These are phyloP conservation scores for Phenganax stokvisi DNA, from an alignment of 92 coral and sea anemone species.

Conservation along the genomic window DNA sequence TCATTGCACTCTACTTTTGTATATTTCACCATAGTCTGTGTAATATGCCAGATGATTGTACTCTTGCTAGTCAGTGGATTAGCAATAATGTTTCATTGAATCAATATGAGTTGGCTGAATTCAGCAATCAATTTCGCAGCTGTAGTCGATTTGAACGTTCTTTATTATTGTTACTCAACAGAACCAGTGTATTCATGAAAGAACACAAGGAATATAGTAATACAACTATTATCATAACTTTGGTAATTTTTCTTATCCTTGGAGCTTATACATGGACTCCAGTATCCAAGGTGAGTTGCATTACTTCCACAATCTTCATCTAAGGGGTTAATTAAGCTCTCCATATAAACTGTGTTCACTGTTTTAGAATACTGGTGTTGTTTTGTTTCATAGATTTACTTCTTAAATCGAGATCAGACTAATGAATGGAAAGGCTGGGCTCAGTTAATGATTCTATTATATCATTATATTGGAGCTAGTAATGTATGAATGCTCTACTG, in stretches of 20 bases:
- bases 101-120: no score
- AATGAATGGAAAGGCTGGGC: slow-evolving; percentile 98
- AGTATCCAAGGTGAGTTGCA: slow-evolving; percentile 55
- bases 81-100: no score
- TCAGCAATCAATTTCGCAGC: neutral
- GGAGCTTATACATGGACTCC: slow-evolving; percentile 91
- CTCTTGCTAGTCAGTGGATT: no score
- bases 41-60: neutral
- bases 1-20: no score
- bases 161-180: slow-evolving; percentile 28
- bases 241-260: slow-evolving; percentile 59
- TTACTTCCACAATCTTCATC: neutral
- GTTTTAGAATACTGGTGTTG: no score
- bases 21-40: neutral
- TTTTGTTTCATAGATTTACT: slow-evolving; percentile 44
- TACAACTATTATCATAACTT: slow-evolving; percentile 52
- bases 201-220: slow-evolving; percentile 87
- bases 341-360: no score
- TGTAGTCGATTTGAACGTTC: neutral
- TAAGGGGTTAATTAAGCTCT: no score
- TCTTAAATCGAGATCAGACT: slow-evolving; percentile 80
- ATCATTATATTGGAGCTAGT: slow-evolving; percentile 91
- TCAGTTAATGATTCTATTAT: slow-evolving; percentile 73
- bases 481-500: slow-evolving; percentile 45
- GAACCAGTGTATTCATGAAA: slow-evolving; percentile 79